Evolutionary conservation across 1,140 invertebrate species (phyloP), one percentile per base, ranked within the genome.

Genomic region (Drosophila orosa): DNA sequence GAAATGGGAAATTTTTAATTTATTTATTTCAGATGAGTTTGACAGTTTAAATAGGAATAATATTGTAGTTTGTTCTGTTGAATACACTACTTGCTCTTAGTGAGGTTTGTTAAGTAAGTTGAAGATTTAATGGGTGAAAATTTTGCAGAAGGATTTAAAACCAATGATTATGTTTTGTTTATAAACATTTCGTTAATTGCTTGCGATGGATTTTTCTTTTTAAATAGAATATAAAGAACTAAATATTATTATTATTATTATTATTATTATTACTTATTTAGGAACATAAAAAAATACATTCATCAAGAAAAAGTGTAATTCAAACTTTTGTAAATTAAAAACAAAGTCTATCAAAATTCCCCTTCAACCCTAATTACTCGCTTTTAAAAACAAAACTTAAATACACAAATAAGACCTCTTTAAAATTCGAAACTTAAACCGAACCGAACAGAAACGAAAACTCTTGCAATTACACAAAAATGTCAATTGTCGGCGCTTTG

Each of bases 401-500:
- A 52, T 22, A 52, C 5, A 52, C 15, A 24, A 40, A 60, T 39
- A 73, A 52, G 54, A 52, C 10, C 35, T 15, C 19, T 37, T 50
- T 22, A 27, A 44, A 40, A 24, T 66, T 22, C n/a, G n/a, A 48
- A 63, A 56, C 50, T 7, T 39, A 62, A 40, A 47, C 7, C 13
- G 8, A n/a, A 47, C 2, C 42, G 8, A 27, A 7, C 19, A 37
- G 29, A 74, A 65, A 74, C 31, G 48, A 61, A 74, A 60, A 69
- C 19, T 37, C 57, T 58, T 65, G 67, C 76, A 84, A 72, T 76
- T 84, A 76, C 48, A 74, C 60, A 81, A 86, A 85, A 82, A 81
- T 85, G 66, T 86, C 83, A 86, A 79, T 85, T 77, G 66, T 74
- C 42, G 72, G 75, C 39, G 52, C 33, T 48, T 84, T 77, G 76